Conservation (phyloP, 1,140 invertebrate genomes). For the Tetramorium simillimum region DNA sequence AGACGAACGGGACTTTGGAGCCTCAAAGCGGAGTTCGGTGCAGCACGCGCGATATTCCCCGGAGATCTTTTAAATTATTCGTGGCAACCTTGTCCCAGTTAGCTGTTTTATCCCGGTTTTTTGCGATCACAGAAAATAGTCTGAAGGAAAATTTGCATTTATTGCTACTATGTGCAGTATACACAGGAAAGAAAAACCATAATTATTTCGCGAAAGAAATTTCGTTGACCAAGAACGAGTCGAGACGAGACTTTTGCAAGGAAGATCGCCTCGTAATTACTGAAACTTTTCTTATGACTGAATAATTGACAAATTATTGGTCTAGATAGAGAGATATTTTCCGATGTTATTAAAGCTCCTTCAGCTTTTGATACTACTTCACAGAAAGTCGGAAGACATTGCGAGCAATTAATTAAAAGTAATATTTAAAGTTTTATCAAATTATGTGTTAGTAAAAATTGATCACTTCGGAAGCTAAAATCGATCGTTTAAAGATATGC, state of each 20-base stretch:
- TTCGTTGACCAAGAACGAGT: constrained; percentile 1
- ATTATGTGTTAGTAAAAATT: background rate
- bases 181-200: too few relatives aligned
- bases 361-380: background rate
- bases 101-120: constrained; percentile 25
- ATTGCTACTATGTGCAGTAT: background rate
- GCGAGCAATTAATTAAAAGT: constrained; percentile 9
- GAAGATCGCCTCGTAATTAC: constrained; percentile 23
- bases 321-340: background rate
- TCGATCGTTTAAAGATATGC: too few relatives aligned
- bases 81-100: constrained; percentile 10
- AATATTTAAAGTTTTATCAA: background rate
- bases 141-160: background rate
- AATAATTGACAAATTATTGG: constrained; percentile 14
- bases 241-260: background rate
- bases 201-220: constrained; percentile 32
- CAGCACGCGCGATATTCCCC: background rate
- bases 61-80: constrained; percentile 38
- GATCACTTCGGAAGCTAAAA: too few relatives aligned
- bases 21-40: background rate
- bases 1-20: constrained; percentile 39
- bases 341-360: background rate
- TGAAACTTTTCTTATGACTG: background rate
- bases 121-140: background rate
- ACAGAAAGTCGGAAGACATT: background rate